Percentiles rank a stretch among this genome's conserved stretches.
Evolutionary conservation across 2,888 invertebrate species (phyloP).

Genomic region (Nasonia oneida): DNA sequence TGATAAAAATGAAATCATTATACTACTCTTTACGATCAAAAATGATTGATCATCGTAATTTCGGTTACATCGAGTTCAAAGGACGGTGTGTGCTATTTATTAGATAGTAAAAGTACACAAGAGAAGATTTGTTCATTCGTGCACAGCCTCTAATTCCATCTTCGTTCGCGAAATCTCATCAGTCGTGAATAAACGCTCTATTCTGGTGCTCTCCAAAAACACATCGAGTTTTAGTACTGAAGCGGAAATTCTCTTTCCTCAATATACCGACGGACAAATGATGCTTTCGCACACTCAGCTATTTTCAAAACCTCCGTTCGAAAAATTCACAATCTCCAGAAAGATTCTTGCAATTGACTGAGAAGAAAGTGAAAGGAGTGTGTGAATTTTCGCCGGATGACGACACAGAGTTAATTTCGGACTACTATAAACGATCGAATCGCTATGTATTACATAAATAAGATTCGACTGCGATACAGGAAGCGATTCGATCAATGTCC

Average conservation of each 20-base stretch:
- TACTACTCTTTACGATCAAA: not conserved
- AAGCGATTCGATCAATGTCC: too few relatives aligned
- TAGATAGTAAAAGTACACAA: not conserved
- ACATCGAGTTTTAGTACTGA: not conserved
- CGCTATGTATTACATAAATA: not conserved
- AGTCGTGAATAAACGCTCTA: slow-evolving; percentile 12
- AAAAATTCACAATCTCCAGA: not conserved
- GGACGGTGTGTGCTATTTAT: not conserved
- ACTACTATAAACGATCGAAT: not conserved
- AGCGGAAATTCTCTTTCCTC: not conserved
- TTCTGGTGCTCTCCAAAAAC: not conserved
- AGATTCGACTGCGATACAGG: not conserved
- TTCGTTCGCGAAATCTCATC: slow-evolving; percentile 23
- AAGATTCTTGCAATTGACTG: not conserved
- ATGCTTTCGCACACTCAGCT: too few relatives aligned
- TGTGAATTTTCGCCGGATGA: not conserved
- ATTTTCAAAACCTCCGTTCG: too few relatives aligned
- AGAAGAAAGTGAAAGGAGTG: not conserved
- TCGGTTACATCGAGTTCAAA: not conserved
- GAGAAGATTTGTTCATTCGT: slow-evolving; percentile 4
- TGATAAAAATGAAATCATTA: not conserved
- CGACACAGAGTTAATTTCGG: not conserved
- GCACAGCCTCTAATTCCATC: not conserved
- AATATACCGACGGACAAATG: not conserved
- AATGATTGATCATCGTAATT: not conserved